Evolutionary conservation across 2,113 vertebrate genomes (phyloP), one percentile per base, ranked within the genome.

Genomic region (Sapajus apella): DNA sequence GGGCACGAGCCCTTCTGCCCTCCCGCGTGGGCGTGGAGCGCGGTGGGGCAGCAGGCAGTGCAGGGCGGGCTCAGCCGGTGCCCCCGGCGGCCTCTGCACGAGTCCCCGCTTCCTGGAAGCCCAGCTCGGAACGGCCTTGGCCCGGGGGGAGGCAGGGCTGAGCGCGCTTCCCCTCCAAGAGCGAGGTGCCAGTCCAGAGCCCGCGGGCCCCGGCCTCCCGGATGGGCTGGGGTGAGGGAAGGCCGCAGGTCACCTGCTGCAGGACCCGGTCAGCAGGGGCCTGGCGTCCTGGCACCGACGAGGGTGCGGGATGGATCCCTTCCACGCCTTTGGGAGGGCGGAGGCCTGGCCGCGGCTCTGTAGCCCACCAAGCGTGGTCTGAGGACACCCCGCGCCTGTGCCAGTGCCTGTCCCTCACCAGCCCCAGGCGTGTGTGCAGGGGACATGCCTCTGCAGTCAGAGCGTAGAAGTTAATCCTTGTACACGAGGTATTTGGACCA

Each of bases 401-500:
- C 5, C 17, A 1, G 68, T 0, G 14, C 10, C 9, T 35, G 9
- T 47, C 40, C 27, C 40, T 13, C 1, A 6, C 23, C 35, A 1
- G n/a, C 21, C 3, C 12, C 14, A 23, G 32, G 40, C 6, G 0
- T 3, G 32, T 40, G 16, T 50, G 14, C 50, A 4, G 84, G 64
- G 0, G 18, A 14, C 37, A 18, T 1, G 35, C n/a, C 5, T 2
- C 70, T 2, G 9, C 6, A 17, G 3, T 4, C 2, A 14, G 50
- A 6, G 25, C 3, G 30, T 16, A 1, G 1, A 58, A 0, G 6
- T 11, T n/a, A 17, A 21, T 1, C 9, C 35, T 0, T 7, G 5
- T 20, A 8, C 56, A 0, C 1, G 0, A 5, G 25, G 1, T 3
- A 8, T 27, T 12, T 30, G 14, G 35, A 7, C 25, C 0, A 3